Evolutionary conservation across 2,888 invertebrate genomes (phyloP), one percentile per base, ranked within the genome.

Genomic region (Julus scandinavius): DNA sequence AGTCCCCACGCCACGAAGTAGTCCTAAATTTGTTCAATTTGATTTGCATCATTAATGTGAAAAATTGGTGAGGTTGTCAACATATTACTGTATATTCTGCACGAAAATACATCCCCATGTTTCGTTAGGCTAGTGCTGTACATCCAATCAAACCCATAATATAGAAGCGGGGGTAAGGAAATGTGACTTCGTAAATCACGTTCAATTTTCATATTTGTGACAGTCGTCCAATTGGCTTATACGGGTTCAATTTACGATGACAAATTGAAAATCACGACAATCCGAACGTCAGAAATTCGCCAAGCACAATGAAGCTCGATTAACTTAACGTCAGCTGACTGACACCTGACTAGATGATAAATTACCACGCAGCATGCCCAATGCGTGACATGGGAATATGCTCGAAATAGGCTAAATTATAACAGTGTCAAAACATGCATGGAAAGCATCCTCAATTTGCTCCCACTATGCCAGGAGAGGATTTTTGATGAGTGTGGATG

Each of bases 211-310:
- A 72, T 72, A 72, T 72, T 72, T 72, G 72, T 72, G 72, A 72
- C 72, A 72, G 72, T 29, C 72, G 72, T 72, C 72, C 72, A 9
- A 72, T 72, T 72, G 72, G 29, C 72, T 72, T 72, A 72, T 29
- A 72, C 29, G 72, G 72, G 29, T 29, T 72, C 72, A 72, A 72
- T 72, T 72, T 72, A 72, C 29, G 72, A 29, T 72, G 72, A 72
- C 72, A 72, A 72, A 72, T 72, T 72, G 72, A 72, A 72, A 72
- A 72, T 72, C 72, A 72, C 72, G 72, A 72, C 72, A 72, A 72
- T 72, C 72, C 72, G 29, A 72, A 20, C 72, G 72, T 29, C 72
- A 29, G 29, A 72, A 29, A 72, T 72, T n/a, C 29, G 72, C 72
- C 4, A 29, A 72, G 29, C 72, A 72, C 72, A 72, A 72, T 72